Conservation (phyloP, 2,797 vertebrate genomes). For the Acanthurus lineatus region DNA sequence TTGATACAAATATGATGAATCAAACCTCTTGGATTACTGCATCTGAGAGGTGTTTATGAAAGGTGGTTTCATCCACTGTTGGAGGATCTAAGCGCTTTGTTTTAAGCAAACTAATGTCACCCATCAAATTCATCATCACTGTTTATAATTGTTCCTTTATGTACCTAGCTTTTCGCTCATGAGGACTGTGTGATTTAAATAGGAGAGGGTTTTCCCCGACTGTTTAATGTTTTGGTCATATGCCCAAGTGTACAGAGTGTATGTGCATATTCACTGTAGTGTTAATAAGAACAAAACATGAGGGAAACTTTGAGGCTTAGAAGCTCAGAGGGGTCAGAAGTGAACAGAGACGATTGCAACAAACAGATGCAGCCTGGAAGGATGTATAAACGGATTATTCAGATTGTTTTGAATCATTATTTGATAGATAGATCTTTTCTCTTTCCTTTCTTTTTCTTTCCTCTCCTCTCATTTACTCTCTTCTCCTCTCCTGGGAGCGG, state of each 20-base stretch:
- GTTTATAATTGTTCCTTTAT: background rate
- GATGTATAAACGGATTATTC: background rate
- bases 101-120: background rate
- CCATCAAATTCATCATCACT: background rate
- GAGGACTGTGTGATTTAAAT: background rate
- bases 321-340: conserved; percentile 39
- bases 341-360: conserved; percentile 33
- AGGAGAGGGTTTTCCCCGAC: background rate
- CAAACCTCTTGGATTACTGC: background rate
- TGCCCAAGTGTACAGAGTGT: background rate
- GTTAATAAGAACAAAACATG: conserved; percentile 18
- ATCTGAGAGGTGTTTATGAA: background rate
- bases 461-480: conserved; percentile 11
- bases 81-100: background rate
- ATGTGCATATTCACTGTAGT: background rate
- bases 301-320: conserved; percentile 14
- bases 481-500: conserved; percentile 47
- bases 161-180: background rate
- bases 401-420: background rate
- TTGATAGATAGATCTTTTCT: background rate
- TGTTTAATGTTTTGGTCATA: background rate
- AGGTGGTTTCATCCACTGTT: background rate
- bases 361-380: conserved; percentile 29
- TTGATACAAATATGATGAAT: too few relatives aligned
- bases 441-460: conserved; percentile 4